Evolutionary conservation across 2,113 vertebrate species (phyloP).

Genomic region (Nerophis lumbriciformis): DNA sequence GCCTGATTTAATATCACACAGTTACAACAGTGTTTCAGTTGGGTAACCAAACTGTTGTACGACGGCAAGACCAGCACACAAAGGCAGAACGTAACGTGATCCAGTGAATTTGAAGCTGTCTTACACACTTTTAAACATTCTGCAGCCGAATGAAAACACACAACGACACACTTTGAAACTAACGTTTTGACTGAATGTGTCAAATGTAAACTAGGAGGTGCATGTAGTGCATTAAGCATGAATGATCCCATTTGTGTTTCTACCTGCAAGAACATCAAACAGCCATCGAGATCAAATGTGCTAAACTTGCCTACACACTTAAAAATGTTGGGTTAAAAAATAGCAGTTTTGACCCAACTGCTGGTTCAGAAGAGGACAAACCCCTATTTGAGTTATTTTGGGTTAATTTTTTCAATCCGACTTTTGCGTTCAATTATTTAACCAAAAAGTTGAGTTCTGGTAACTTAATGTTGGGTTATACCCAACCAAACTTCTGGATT

Average conservation of each 20-base stretch:
- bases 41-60: constrained; percentile 8
- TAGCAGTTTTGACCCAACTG: too few species aligned
- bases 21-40: constrained; percentile 28
- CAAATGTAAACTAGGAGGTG: constrained; percentile 39
- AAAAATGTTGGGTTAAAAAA: too few species aligned
- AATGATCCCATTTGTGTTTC: constrained; percentile 35
- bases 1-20: constrained; percentile 25
- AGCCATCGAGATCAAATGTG: constrained; percentile 1
- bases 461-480: too few species aligned
- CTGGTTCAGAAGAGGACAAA: too few species aligned
- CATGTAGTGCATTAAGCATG: constrained; percentile 27
- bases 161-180: constrained; percentile 28
- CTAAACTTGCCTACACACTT: background rate
- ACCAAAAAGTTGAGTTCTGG: too few species aligned
- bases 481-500: too few species aligned
- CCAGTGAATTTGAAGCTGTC: constrained; percentile 19
- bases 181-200: constrained; percentile 30
- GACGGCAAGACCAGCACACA: background rate
- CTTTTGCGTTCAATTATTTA: too few species aligned
- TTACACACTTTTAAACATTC: constrained; percentile 45
- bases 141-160: constrained; percentile 23
- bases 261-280: constrained; percentile 42
- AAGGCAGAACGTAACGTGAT: constrained; percentile 25
- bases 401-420: too few species aligned
- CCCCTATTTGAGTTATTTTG: too few species aligned